Percentiles rank a stretch among this genome's conserved stretches.
Conservation (phyloP, 2,797 vertebrate genomes). For the Oreonectes daqikongensis region DNA sequence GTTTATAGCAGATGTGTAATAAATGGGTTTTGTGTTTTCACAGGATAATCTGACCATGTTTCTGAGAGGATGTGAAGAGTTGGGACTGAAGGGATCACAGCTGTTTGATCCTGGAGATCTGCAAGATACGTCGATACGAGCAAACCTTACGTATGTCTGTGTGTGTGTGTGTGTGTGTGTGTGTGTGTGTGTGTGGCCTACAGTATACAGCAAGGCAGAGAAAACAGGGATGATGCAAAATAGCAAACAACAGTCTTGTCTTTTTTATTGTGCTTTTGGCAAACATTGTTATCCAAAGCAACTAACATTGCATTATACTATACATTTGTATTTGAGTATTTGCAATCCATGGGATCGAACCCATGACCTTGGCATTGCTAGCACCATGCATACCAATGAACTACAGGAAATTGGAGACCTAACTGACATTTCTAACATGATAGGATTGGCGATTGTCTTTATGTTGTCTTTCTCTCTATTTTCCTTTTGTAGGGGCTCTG, state of each 20-base stretch:
- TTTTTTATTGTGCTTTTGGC: no score
- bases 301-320: no score
- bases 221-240: background rate
- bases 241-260: no score
- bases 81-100: slow-evolving; percentile 94
- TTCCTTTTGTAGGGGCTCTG: slow-evolving; percentile 77
- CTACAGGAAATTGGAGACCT: no score
- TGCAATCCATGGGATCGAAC: no score
- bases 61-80: slow-evolving; percentile 92
- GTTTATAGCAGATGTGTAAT: background rate
- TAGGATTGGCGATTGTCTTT: no score
- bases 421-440: no score
- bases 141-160: slow-evolving; percentile 84
- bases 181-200: background rate
- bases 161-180: slow-evolving; percentile 54
- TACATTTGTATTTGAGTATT: no score
- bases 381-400: no score
- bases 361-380: no score
- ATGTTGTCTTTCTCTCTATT: background rate
- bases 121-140: slow-evolving; percentile 89
- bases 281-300: no score
- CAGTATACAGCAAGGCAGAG: background rate
- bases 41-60: slow-evolving; percentile 97
- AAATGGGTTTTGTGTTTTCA: slow-evolving; percentile 41
- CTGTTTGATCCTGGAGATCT: slow-evolving; percentile 97